Percentiles rank a stretch among this genome's conserved stretches.
Evolutionary conservation across 2,888 invertebrate species (phyloP).

Genomic region (Mesopsocus fuscifrons): DNA sequence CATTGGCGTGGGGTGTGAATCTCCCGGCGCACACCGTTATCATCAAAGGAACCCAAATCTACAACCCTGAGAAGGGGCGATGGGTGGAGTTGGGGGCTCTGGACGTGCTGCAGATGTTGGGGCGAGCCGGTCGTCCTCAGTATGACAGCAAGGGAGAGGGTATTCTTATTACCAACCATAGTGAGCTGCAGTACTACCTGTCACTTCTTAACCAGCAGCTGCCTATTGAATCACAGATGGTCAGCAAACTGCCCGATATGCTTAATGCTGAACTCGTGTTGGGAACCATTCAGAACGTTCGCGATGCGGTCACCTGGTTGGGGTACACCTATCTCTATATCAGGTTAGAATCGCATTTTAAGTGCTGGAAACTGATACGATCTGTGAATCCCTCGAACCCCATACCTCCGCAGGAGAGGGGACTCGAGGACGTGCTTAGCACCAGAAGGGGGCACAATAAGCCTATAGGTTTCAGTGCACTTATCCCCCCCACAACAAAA

Average conservation of each 20-base stretch:
- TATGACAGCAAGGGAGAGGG: conserved; percentile 96
- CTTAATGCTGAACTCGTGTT: conserved; percentile 95
- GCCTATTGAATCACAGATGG: conserved; percentile 92
- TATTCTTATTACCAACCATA: conserved; percentile 95
- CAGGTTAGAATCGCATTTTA: conserved; percentile 18
- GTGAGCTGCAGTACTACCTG: conserved; percentile 93
- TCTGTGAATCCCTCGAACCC: background rate
- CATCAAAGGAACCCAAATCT: conserved; percentile 95
- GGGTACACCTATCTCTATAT: conserved; percentile 96
- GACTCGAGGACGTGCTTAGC: too few species aligned
- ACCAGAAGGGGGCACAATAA: too few species aligned
- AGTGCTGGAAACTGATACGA: background rate
- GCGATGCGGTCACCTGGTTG: conserved; percentile 83
- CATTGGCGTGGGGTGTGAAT: conserved; percentile 98
- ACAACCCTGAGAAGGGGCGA: conserved; percentile 93
- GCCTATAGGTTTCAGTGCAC: too few species aligned
- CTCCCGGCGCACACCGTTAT: conserved; percentile 97
- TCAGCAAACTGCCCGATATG: conserved; percentile 86
- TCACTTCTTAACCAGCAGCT: conserved; percentile 95
- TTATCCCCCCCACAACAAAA: too few species aligned
- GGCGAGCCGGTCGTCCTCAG: conserved; percentile 93
- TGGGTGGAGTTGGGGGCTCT: conserved; percentile 96
- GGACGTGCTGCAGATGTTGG: conserved; percentile 91
- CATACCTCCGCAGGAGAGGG: too few species aligned
- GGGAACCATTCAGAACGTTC: conserved; percentile 78